These are phyloP conservation scores for Archegozetes longisetosus DNA, from an alignment of 1,140 invertebrate genomes.

Conservation along the genomic window DNA sequence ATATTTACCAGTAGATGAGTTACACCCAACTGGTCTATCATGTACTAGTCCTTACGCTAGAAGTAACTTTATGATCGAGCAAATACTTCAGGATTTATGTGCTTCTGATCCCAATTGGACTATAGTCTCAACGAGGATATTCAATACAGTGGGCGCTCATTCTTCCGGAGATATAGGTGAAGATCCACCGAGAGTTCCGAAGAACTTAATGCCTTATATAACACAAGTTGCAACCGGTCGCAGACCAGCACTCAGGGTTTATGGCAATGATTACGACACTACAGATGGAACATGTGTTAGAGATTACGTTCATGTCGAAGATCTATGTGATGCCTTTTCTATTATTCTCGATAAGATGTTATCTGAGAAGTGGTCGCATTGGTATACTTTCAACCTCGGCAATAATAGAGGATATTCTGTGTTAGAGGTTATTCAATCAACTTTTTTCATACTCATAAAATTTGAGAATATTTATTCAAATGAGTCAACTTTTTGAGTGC, in stretches of 20 bases:
- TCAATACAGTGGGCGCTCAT: slow-evolving; percentile 97
- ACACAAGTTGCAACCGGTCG: slow-evolving; percentile 86
- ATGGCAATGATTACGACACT: slow-evolving; percentile 83
- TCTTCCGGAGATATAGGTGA: slow-evolving; percentile 82
- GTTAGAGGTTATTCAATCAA: no score
- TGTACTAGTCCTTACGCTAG: slow-evolving; percentile 97
- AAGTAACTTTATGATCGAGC: slow-evolving; percentile 93
- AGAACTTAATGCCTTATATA: slow-evolving; percentile 94
- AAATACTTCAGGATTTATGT: slow-evolving; percentile 82
- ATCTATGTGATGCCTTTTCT: slow-evolving; percentile 46
- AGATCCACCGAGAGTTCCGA: slow-evolving; percentile 84
- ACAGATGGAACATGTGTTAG: slow-evolving; percentile 86
- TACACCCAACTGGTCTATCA: slow-evolving; percentile 57
- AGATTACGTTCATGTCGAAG: slow-evolving; percentile 95
- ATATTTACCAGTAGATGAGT: slow-evolving; percentile 68
- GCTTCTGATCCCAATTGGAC: slow-evolving; percentile 39
- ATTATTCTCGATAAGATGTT: slow-evolving; percentile 7
- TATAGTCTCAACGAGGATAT: slow-evolving; percentile 66
- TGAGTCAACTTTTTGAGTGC: no score
- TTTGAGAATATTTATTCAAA: no score
- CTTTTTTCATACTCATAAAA: no score
- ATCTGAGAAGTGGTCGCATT: neutral
- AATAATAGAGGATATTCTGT: slow-evolving; percentile 87
- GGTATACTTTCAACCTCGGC: slow-evolving; percentile 78
- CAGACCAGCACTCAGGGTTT: slow-evolving; percentile 58